phyloP scores from a whole-genome alignment of 30 jellyfish, hydroid and myxozoan species.

The Chrysaora quinquecirrha region DNA sequence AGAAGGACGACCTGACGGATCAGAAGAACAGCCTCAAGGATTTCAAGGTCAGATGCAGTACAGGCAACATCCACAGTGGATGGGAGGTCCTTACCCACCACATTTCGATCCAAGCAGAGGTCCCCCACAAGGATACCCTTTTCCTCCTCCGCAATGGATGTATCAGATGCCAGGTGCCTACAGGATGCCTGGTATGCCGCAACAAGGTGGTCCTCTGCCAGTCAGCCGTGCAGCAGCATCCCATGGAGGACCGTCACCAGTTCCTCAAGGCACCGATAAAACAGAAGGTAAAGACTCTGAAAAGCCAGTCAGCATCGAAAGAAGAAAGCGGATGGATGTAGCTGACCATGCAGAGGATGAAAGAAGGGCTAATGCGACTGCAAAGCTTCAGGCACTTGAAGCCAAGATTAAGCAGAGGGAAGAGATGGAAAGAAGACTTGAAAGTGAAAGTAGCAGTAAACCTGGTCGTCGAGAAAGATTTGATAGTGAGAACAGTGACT shows the following conservation, averaged over 20 bases:
- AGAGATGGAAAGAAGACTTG: constrained; percentile 29
- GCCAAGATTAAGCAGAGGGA: constrained; percentile 72
- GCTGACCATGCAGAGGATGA: constrained; percentile 45
- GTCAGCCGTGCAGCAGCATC: background rate
- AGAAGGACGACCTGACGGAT: constrained; percentile 51
- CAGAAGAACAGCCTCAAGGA: constrained; percentile 70
- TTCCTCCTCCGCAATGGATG: constrained; percentile 54
- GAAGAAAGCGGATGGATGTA: constrained; percentile 33
- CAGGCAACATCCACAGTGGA: constrained; percentile 71
- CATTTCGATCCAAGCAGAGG: constrained; percentile 4
- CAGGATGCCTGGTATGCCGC: constrained; percentile 42
- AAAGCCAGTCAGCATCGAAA: constrained; percentile 9
- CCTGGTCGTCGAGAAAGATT: constrained; percentile 56
- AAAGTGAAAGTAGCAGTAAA: constrained; percentile 53
- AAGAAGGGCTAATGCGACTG: constrained; percentile 64
- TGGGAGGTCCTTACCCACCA: constrained; percentile 24
- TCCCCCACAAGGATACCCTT: constrained; percentile 32
- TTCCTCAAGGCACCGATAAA: constrained; percentile 6
- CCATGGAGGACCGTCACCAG: background rate
- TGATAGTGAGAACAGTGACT: constrained; percentile 85
- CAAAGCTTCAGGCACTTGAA: constrained; percentile 72
- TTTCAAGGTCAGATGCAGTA: constrained; percentile 71
- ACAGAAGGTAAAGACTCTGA: constrained; percentile 14
- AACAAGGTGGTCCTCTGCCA: constrained; percentile 36
- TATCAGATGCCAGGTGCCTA: constrained; percentile 25